Evolutionary conservation across 2,797 vertebrate species (phyloP).

Genomic region (Typhlichthys eigenmanni): DNA sequence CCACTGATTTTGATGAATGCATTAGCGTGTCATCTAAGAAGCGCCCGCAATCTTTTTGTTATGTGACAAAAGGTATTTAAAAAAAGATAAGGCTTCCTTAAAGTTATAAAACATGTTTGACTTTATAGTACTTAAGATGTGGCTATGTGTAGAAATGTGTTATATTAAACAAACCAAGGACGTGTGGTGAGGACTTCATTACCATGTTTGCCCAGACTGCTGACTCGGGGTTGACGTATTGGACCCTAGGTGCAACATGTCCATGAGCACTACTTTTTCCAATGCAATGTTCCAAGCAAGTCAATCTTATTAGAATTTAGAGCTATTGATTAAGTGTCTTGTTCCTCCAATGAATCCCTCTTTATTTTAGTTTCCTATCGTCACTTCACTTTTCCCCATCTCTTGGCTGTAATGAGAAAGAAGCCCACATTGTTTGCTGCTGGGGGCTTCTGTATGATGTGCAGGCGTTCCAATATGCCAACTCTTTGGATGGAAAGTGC

Average conservation of each 20-base stretch:
- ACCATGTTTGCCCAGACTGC: no score
- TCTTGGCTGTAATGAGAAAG: slow-evolving; percentile 61
- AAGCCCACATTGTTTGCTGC: slow-evolving; percentile 50
- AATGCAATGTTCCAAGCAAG: slow-evolving; percentile 58
- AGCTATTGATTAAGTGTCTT: slow-evolving; percentile 58
- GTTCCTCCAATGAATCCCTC: slow-evolving; percentile 12
- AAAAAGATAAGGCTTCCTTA: not conserved
- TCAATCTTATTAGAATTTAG: slow-evolving; percentile 65
- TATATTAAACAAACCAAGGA: not conserved
- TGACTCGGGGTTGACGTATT: slow-evolving; percentile 7
- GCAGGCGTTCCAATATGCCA: slow-evolving; percentile 54
- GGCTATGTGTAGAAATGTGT: slow-evolving; percentile 25
- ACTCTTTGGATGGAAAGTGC: slow-evolving; percentile 28
- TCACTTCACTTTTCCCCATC: slow-evolving; percentile 34
- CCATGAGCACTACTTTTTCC: slow-evolving; percentile 49
- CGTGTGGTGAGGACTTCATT: no score
- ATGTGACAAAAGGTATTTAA: slow-evolving; percentile 8
- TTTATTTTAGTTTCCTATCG: slow-evolving; percentile 46
- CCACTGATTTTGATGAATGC: slow-evolving; percentile 57
- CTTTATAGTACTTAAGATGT: slow-evolving; percentile 19
- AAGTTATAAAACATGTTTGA: slow-evolving; percentile 32
- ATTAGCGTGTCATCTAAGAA: slow-evolving; percentile 35
- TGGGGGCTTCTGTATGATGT: slow-evolving; percentile 46
- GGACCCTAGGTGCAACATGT: slow-evolving; percentile 23
- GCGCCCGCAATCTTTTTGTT: slow-evolving; percentile 38